Conservation (phyloP, 2,888 invertebrate species). For the Rhingia campestris region DNA sequence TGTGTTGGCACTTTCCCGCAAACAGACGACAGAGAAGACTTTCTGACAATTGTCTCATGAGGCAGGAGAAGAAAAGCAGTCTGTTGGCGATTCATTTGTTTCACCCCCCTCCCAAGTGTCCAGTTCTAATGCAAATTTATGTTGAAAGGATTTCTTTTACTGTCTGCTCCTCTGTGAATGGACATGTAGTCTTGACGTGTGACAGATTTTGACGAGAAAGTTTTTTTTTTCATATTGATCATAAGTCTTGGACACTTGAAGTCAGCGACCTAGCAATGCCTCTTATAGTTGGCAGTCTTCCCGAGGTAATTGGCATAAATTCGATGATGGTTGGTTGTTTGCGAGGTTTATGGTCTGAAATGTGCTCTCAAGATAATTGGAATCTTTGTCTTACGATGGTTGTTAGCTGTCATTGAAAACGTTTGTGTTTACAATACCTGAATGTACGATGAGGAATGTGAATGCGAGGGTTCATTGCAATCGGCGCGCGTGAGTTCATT, state of each 20-base stretch:
- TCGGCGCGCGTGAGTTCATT: constrained; percentile 9
- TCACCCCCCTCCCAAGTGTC: constrained; percentile 3
- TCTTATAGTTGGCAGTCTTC: constrained; percentile 13
- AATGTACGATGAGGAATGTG: constrained; percentile 34
- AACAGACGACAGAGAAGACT: constrained; percentile 6
- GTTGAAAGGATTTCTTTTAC: not conserved
- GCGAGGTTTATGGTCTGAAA: constrained; percentile 48
- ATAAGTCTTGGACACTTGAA: constrained; percentile 52
- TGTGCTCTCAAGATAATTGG: constrained; percentile 66
- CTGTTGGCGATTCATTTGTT: not conserved
- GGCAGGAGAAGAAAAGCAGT: not conserved
- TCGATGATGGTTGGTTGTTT: constrained; percentile 19
- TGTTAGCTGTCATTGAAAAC: constrained; percentile 69
- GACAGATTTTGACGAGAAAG: constrained; percentile 51
- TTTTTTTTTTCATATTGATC: constrained; percentile 39
- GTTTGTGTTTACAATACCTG: constrained; percentile 27
- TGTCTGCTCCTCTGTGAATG: constrained; percentile 24
- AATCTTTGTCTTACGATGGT: constrained; percentile 59
- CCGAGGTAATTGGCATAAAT: constrained; percentile 63
- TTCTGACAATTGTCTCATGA: constrained; percentile 14
- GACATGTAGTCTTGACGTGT: constrained; percentile 56
- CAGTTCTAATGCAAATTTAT: constrained; percentile 60
- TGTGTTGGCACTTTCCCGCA: constrained; percentile 46
- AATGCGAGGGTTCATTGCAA: constrained; percentile 45
- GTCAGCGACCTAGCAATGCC: constrained; percentile 7